Evolutionary conservation across 2,888 invertebrate species (phyloP).

Genomic region (Pristionchus arcanus): DNA sequence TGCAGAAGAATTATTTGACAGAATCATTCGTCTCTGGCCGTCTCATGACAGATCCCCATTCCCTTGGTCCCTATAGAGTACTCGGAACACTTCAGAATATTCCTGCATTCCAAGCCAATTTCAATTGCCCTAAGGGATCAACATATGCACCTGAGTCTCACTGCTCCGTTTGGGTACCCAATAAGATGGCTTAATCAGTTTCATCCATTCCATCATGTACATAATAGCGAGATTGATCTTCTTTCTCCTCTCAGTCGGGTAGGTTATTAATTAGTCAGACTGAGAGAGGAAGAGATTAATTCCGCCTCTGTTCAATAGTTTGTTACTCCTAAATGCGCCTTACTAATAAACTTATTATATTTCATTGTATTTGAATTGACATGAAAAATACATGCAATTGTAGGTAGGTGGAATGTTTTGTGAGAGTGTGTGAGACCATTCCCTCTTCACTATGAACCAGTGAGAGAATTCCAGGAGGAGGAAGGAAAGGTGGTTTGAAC

Average conservation of each 20-base stretch:
- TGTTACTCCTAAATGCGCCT: constrained; percentile 9
- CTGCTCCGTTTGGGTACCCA: constrained; percentile 73
- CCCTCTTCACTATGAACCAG: background rate
- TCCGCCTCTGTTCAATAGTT: background rate
- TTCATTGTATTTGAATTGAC: background rate
- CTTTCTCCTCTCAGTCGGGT: constrained; percentile 2
- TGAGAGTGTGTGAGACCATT: background rate
- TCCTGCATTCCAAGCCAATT: constrained; percentile 73
- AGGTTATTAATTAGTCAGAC: background rate
- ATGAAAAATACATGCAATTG: background rate
- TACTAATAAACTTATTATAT: constrained; percentile 8
- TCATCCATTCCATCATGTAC: constrained; percentile 21
- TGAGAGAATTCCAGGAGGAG: background rate
- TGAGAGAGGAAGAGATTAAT: background rate
- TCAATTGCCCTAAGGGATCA: constrained; percentile 73
- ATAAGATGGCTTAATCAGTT: constrained; percentile 35
- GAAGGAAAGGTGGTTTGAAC: background rate
- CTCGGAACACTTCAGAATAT: constrained; percentile 75
- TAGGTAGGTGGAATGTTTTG: background rate
- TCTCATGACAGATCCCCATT: constrained; percentile 74
- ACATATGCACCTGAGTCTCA: constrained; percentile 69
- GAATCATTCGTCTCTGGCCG: constrained; percentile 62
- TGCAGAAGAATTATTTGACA: constrained; percentile 58
- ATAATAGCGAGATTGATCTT: constrained; percentile 19
- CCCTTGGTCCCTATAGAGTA: constrained; percentile 74